These are phyloP conservation scores for Ophion ellenae DNA, from an alignment of 2,888 invertebrate species.

Conservation along the genomic window DNA sequence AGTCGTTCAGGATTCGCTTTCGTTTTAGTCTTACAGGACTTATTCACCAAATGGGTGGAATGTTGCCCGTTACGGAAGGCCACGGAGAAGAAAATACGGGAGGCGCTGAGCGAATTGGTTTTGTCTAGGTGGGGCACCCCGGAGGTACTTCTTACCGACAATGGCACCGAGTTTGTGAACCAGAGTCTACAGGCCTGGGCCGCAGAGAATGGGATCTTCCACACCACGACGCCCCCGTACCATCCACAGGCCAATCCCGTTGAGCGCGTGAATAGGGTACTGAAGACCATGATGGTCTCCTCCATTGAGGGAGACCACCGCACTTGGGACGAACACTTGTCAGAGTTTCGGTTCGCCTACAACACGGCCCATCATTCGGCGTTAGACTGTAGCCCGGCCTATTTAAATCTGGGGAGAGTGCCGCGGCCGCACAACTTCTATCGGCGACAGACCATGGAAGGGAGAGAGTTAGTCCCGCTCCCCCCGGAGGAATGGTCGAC, in stretches of 20 bases:
- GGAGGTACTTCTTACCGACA: slow-evolving; percentile 5
- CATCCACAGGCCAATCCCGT: slow-evolving; percentile 47
- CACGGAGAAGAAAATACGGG: slow-evolving; percentile 47
- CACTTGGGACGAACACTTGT: slow-evolving; percentile 53
- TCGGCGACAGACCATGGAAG: neutral
- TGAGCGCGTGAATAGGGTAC: slow-evolving; percentile 32
- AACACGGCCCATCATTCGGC: slow-evolving; percentile 63
- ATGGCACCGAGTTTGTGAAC: slow-evolving; percentile 23
- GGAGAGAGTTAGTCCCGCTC: neutral
- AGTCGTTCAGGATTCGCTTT: slow-evolving; percentile 60
- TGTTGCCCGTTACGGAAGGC: slow-evolving; percentile 60
- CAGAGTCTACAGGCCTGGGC: neutral
- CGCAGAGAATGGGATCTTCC: neutral
- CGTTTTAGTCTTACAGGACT: slow-evolving; percentile 46
- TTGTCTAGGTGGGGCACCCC: slow-evolving; percentile 22
- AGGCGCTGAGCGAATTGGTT: slow-evolving; percentile 47
- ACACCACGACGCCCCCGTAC: slow-evolving; percentile 29
- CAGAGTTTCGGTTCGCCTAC: slow-evolving; percentile 59
- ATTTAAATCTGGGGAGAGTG: slow-evolving; percentile 9
- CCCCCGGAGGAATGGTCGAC: slow-evolving; percentile 6
- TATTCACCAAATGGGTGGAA: slow-evolving; percentile 64
- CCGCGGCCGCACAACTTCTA: slow-evolving; percentile 25
- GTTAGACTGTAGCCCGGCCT: slow-evolving; percentile 28
- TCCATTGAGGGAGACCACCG: slow-evolving; percentile 51
- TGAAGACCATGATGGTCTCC: slow-evolving; percentile 65